A percentile compares a stretch with the other conserved stretches of the same genome.
Evolutionary conservation across 2,113 vertebrate species (phyloP).

Genomic region (Tragelaphus scriptus): DNA sequence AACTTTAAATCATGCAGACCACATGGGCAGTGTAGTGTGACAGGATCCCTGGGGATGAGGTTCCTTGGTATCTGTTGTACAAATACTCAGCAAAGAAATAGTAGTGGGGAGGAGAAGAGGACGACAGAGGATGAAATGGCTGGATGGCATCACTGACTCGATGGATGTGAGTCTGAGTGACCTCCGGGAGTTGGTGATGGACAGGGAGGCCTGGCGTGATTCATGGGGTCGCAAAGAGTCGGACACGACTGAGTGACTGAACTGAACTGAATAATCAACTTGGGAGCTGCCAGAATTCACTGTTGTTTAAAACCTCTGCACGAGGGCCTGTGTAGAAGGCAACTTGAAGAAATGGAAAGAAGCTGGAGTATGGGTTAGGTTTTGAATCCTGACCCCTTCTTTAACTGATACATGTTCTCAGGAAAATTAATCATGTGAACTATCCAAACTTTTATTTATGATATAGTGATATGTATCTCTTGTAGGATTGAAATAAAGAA

Average conservation of each 20-base stretch:
- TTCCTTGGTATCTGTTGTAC: background rate
- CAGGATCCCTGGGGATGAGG: background rate
- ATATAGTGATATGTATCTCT: background rate
- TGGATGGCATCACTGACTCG: no score
- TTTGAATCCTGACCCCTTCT: background rate
- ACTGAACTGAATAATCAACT: background rate
- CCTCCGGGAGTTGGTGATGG: no score
- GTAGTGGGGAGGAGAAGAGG: background rate
- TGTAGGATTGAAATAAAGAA: background rate
- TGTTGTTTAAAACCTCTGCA: background rate
- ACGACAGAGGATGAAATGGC: no score
- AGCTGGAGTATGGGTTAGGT: background rate
- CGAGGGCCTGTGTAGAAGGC: background rate
- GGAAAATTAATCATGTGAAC: slow-evolving; percentile 4
- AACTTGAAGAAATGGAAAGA: background rate
- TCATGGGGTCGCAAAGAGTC: no score
- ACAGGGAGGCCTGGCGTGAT: no score
- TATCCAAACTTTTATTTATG: background rate
- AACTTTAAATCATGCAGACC: slow-evolving; percentile 15
- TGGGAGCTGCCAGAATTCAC: background rate
- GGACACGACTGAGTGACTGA: no score
- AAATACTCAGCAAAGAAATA: slow-evolving; percentile 37
- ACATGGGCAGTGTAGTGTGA: background rate
- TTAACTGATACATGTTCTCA: background rate
- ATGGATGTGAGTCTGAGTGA: no score